A percentile compares a stretch with the other conserved stretches of the same genome.
Conservation (phyloP, 2,888 invertebrate species). For the Cotesia congregata region DNA sequence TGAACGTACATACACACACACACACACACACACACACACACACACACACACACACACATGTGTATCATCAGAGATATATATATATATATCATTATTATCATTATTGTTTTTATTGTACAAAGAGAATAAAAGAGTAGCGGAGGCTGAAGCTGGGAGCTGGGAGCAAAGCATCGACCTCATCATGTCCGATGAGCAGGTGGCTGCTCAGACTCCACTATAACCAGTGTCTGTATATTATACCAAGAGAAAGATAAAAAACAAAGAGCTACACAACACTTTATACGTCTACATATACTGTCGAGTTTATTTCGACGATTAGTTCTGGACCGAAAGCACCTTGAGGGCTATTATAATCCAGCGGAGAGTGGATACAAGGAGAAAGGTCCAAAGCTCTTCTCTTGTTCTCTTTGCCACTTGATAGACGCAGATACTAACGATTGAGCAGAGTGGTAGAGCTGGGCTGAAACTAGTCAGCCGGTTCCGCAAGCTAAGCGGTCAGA, state of each 20-base stretch:
- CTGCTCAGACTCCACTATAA: slow-evolving; percentile 17
- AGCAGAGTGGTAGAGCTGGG: slow-evolving; percentile 5
- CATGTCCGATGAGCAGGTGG: slow-evolving; percentile 38
- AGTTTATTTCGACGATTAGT: slow-evolving; percentile 47
- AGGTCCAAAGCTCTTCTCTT: neutral
- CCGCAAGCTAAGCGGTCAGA: neutral
- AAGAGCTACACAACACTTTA: too few species aligned
- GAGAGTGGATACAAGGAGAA: neutral
- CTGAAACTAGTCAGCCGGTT: neutral
- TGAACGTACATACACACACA: neutral
- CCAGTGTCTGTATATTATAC: slow-evolving; percentile 5
- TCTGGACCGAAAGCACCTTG: slow-evolving; percentile 40
- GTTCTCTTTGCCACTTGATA: neutral
- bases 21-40: neutral
- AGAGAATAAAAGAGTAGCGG: neutral
- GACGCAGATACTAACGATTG: neutral
- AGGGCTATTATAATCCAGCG: slow-evolving; percentile 6
- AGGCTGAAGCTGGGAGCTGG: neutral
- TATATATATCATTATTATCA: neutral
- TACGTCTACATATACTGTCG: neutral
- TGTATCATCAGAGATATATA: too few species aligned
- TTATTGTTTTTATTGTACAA: neutral
- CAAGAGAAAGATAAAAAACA: neutral
- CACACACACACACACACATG: too few species aligned
- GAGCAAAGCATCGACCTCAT: slow-evolving; percentile 34